Base-by-base conservation (phyloP, 2,888 invertebrate genomes). In the Anagyrus pseudococci region DNA sequence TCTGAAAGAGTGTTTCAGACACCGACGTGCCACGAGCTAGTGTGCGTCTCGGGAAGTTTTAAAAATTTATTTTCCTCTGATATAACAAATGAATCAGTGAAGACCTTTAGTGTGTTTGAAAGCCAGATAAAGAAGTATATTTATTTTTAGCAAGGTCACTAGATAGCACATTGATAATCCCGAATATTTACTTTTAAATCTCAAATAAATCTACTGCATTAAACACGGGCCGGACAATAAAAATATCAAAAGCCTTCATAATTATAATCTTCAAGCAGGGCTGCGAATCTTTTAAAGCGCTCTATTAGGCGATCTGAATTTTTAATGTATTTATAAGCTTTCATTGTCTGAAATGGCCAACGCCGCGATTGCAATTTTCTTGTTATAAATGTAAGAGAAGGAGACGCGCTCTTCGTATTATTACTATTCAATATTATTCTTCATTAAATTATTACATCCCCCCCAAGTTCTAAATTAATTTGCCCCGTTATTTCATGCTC, bases 71-170 rank as follows among this genome's bases (percentile, higher is more conserved):
- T 52, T 52, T 58, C 47, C 59, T 64, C 53, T 46, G 50, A 61
- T 62, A 62, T 60, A 65, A 54, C 47, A 50, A 62, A 58, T 52
- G 52, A 65, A 58, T 55, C 56, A 53, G 54, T 49, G 44, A n/a
- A 60, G 57, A 62, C 56, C 62, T 62, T 55, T 48, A 59, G 48
- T 22, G 44, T 54, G 55, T 53, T 59, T 54, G 56, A 7, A 56
- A 57, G 62, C 58, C 62, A 66, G 66, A 66, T 66, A 62, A 66
- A 59, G 53, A 59, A 26, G 57, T 62, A 29, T 66, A 62, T 66
- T 66, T 66, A 62, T 60, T 66, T 66, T 59, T 60, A 62, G 62
- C 62, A 66, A 66, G 66, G 66, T 66, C 66, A 59, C 59, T 23
- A 53, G 62, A 66, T 62, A 66, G 62, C 66, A 49, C 60, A 59